These are phyloP conservation scores for Eumaeus atala DNA, from an alignment of 1,140 invertebrate species.

Conservation along the genomic window DNA sequence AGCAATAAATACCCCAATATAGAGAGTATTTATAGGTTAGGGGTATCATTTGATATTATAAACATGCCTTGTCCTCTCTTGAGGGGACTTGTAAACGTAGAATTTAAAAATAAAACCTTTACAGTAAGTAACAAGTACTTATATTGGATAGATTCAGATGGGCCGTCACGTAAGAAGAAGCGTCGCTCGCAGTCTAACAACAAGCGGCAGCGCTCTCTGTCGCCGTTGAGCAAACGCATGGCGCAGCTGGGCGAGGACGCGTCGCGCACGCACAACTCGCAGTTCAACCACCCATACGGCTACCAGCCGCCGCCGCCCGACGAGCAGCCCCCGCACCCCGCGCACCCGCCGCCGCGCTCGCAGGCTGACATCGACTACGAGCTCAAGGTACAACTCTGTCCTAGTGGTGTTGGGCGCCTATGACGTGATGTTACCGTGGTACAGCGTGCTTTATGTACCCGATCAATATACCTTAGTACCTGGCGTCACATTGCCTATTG, in stretches of 20 bases:
- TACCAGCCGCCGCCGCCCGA: slow-evolving; percentile 59
- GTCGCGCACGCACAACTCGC: slow-evolving; percentile 75
- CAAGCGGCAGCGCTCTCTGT: slow-evolving; percentile 83
- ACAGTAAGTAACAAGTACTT: background rate
- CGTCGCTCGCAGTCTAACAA: slow-evolving; percentile 74
- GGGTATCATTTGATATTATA: no score
- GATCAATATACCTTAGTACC: no score
- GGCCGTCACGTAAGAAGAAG: slow-evolving; percentile 77
- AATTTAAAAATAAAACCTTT: no score
- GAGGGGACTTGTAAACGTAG: no score
- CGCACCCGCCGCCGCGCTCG: slow-evolving; percentile 36
- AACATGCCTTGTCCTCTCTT: no score
- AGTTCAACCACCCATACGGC: slow-evolving; percentile 74
- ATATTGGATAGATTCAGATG: slow-evolving; percentile 66
- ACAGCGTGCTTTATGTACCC: no score
- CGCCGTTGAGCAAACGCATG: slow-evolving; percentile 87
- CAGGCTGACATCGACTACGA: slow-evolving; percentile 79
- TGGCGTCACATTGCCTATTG: no score
- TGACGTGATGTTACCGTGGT: no score
- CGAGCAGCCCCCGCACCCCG: slow-evolving; percentile 37
- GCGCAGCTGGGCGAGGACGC: slow-evolving; percentile 76
- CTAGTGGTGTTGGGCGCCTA: no score
- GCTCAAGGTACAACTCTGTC: slow-evolving; percentile 67
- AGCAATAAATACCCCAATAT: no score
- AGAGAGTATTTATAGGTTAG: no score